Evolutionary conservation across 2,113 vertebrate species (phyloP), one percentile per base, ranked within the genome.

Genomic region (Alosa alosa): DNA sequence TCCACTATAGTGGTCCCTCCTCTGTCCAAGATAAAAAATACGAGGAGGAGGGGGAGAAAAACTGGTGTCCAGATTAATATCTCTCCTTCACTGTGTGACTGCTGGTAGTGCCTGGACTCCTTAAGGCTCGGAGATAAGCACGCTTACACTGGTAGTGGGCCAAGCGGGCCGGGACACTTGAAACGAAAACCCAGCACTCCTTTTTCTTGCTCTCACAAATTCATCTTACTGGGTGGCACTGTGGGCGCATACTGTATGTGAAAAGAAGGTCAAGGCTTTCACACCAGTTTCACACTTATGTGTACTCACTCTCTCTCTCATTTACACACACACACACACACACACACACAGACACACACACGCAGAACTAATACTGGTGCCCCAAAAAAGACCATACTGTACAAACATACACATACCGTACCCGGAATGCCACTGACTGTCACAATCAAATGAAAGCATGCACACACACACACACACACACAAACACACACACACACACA

Each of bases 61-160:
- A 60, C 55, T 60, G 6, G n/a, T 68, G 36, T 83, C 4, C n/a
- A 25, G 41, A 46, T 83, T 41, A 47, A 45, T 50, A 82, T 36
- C 22, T 81, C 68, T n/a, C 49, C 18, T 17, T 18, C 25, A 18
- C 55, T 85, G 45, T 41, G 15, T 46, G 8, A 20, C 64, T 68
- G 64, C 55, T 60, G 44, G 52, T 72, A 88, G 83, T 82, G 60
- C 82, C 41, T 86, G 81, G 85, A 72, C 82, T 87, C 86, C 81
- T 85, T 90, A 86, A 87, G 90, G 87, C 82, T 22, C 45, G 50
- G 89, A 90, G 86, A 90, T 86, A 87, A 90, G 78, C 86, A 39
- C 85, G 91, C 87, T 92, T 89, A 86, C 86, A 84, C 86, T 91
- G 88, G 87, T 86, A 45, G 55, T 0, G 11, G 60, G 86, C 89